A percentile compares a stretch with the other conserved stretches of the same genome.
These are phyloP conservation scores for Bothrops jararaca DNA, from an alignment of 2,113 vertebrate species.

Conservation along the genomic window DNA sequence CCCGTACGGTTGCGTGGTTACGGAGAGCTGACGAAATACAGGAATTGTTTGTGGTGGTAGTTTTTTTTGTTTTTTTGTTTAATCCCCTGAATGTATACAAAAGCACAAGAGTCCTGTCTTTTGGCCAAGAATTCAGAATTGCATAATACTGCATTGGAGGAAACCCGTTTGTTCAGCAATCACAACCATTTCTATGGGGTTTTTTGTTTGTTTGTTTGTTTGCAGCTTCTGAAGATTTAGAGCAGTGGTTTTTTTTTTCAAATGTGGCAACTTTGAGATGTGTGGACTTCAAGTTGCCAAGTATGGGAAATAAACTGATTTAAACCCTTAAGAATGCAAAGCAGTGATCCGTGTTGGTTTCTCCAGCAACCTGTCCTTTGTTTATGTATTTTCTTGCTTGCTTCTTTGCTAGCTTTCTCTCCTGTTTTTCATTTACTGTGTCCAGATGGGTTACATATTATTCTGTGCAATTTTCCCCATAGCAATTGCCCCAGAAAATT, in stretches of 20 bases:
- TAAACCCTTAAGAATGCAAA: not conserved
- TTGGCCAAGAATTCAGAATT: not conserved
- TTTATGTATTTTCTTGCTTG: not conserved
- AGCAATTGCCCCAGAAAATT: not conserved
- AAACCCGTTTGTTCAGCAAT: not conserved
- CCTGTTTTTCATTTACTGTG: not conserved
- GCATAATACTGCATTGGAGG: not conserved
- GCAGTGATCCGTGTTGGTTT: not conserved
- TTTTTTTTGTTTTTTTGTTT: not conserved
- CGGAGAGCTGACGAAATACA: not conserved
- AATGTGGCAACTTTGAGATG: not conserved
- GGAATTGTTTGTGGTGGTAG: not conserved
- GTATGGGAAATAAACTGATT: not conserved
- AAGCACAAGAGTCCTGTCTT: not conserved
- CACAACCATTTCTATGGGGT: not conserved
- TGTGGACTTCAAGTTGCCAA: too few relatives aligned
- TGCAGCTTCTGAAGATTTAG: not conserved
- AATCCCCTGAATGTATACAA: not conserved
- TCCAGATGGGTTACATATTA: not conserved
- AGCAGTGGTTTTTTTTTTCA: not conserved
- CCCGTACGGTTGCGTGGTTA: not conserved
- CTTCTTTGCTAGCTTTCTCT: not conserved
- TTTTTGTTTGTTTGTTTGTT: not conserved
- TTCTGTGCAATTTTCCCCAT: not conserved
- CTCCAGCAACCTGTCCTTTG: not conserved